Conservation (phyloP, 2,888 invertebrate species). For the Eucera pruinosa region DNA sequence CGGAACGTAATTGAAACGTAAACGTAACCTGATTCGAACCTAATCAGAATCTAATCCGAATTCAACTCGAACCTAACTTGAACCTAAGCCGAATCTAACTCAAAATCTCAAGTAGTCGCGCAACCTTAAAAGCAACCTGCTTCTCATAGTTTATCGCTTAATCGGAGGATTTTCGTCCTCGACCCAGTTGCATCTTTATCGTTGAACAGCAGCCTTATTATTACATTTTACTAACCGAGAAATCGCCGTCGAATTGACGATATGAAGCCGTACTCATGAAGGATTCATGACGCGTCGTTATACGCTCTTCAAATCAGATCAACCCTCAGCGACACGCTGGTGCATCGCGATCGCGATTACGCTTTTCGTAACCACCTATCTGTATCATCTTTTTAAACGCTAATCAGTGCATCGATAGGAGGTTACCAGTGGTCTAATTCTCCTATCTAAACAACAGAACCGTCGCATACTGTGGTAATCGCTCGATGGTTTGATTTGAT, state of each 20-base stretch:
- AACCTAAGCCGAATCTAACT: too few relatives aligned
- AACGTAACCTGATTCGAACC: too few relatives aligned
- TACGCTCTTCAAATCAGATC: conserved; percentile 60
- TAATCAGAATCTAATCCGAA: too few relatives aligned
- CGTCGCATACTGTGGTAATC: conserved; percentile 1
- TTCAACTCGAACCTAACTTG: too few relatives aligned
- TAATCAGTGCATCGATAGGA: not conserved
- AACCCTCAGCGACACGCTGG: conserved; percentile 10
- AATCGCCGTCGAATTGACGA: conserved; percentile 37
- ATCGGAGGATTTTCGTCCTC: not conserved
- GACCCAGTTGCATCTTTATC: too few relatives aligned
- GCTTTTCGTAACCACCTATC: not conserved
- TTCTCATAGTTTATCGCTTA: too few relatives aligned
- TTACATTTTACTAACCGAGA: conserved; percentile 27
- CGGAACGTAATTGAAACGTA: too few relatives aligned
- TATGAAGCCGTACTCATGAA: conserved; percentile 51
- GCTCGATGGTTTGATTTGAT: conserved; percentile 56
- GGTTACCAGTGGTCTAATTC: not conserved
- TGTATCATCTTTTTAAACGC: too few relatives aligned
- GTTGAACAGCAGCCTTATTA: not conserved
- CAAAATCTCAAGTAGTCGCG: too few relatives aligned
- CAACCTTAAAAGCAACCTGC: too few relatives aligned
- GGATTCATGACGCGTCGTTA: conserved; percentile 56
- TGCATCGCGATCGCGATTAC: conserved; percentile 42
- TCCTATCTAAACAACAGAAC: conserved; percentile 7